A percentile compares a stretch with the other conserved stretches of the same genome.
Conservation (phyloP, 2,888 invertebrate genomes). For the Drosophila neotestacea region DNA sequence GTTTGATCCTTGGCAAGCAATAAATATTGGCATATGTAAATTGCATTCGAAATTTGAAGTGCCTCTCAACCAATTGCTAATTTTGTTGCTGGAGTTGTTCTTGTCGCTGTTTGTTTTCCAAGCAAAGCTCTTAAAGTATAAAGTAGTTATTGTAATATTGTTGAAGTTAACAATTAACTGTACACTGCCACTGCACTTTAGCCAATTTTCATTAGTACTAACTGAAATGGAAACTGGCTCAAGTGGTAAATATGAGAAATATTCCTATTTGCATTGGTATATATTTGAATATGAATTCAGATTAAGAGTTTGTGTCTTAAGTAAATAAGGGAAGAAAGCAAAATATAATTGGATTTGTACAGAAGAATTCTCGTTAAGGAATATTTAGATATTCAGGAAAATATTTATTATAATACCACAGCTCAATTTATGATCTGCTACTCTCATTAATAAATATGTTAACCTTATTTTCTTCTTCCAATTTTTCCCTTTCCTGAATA, state of each 20-base stretch:
- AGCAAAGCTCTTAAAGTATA: slow-evolving; percentile 6
- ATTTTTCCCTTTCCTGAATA: slow-evolving; percentile 3
- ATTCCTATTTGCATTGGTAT: slow-evolving; percentile 33
- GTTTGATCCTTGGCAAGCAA: slow-evolving; percentile 49
- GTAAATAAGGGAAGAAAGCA: slow-evolving; percentile 12
- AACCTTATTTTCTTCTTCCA: neutral
- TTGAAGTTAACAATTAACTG: slow-evolving; percentile 32
- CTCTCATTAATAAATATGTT: too few relatives aligned
- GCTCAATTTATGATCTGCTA: too few relatives aligned
- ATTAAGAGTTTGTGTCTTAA: neutral
- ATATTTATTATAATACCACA: too few relatives aligned
- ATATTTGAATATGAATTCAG: slow-evolving; percentile 4
- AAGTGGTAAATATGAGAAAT: slow-evolving; percentile 30
- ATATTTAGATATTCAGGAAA: neutral
- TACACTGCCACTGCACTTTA: slow-evolving; percentile 22
- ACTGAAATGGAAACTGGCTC: slow-evolving; percentile 22
- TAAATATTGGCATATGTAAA: slow-evolving; percentile 64
- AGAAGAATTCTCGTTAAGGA: neutral
- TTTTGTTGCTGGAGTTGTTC: slow-evolving; percentile 30
- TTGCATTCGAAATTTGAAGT: slow-evolving; percentile 48
- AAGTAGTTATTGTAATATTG: slow-evolving; percentile 12
- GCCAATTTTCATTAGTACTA: slow-evolving; percentile 30
- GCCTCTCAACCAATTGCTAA: slow-evolving; percentile 33
- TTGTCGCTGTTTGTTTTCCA: slow-evolving; percentile 18
- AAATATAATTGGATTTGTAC: neutral